Evolutionary conservation across 1,140 invertebrate genomes (phyloP).

Genomic region (Rhizoglyphus robini): DNA sequence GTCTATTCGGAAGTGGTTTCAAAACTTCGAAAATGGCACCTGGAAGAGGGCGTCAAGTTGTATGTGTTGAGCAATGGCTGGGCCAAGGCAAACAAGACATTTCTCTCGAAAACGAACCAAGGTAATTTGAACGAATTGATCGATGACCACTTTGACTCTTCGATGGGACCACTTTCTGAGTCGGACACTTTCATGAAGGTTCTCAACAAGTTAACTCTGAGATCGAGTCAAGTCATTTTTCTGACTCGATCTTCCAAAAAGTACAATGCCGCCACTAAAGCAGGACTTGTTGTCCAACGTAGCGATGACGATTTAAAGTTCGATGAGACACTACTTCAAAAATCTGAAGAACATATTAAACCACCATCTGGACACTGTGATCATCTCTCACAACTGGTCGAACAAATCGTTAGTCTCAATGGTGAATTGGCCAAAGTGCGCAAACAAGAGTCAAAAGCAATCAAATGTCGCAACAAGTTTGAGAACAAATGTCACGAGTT

Average conservation of each 20-base stretch:
- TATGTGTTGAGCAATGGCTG: conserved; percentile 22
- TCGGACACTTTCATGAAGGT: conserved; percentile 6
- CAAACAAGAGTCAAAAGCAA: too few species aligned
- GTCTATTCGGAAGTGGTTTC: conserved; percentile 21
- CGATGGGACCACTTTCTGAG: conserved; percentile 7
- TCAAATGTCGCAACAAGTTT: too few species aligned
- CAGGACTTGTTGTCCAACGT: conserved; percentile 4
- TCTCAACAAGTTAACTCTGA: not conserved
- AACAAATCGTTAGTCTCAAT: too few species aligned
- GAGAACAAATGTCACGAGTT: too few species aligned
- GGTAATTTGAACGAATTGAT: conserved; percentile 20
- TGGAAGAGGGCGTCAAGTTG: conserved; percentile 17
- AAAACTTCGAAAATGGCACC: conserved; percentile 17
- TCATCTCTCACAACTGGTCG: too few species aligned
- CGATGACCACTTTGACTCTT: conserved; percentile 19
- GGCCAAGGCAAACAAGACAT: conserved; percentile 17
- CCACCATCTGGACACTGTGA: too few species aligned
- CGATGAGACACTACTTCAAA: too few species aligned
- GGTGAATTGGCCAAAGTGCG: too few species aligned
- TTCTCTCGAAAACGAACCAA: conserved; percentile 19
- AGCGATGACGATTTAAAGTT: too few species aligned
- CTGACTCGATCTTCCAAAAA: conserved; percentile 15
- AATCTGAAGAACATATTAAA: too few species aligned
- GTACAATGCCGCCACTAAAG: conserved; percentile 1
- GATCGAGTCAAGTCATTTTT: conserved; percentile 17